These are phyloP conservation scores for Girardia tigrina DNA, from an alignment of 2,888 invertebrate genomes.

Conservation along the genomic window DNA sequence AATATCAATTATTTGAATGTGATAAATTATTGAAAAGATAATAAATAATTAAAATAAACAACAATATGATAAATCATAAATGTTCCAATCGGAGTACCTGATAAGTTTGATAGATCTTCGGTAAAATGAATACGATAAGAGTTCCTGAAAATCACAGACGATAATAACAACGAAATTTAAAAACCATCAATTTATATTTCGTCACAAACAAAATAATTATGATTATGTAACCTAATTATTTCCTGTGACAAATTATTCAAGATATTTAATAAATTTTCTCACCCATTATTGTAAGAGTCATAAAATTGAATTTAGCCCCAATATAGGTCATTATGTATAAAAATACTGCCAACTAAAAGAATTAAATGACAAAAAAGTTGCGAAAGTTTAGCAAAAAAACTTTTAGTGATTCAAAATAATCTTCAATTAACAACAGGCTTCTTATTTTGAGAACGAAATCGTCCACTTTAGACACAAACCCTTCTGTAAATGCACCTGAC, in stretches of 20 bases:
- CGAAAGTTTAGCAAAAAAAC: neutral
- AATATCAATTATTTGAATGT: no score
- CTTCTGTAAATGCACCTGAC: neutral
- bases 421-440: slow-evolving; percentile 10
- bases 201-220: neutral
- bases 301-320: slow-evolving; percentile 34
- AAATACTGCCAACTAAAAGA: slow-evolving; percentile 26
- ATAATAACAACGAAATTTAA: neutral
- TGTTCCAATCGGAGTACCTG: no score
- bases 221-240: neutral
- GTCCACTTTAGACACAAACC: neutral
- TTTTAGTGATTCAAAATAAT: slow-evolving; percentile 8
- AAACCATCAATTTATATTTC: neutral
- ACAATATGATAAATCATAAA: no score
- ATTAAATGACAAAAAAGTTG: neutral
- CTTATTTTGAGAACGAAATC: neutral
- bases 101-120: neutral
- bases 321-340: slow-evolving; percentile 34
- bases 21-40: no score
- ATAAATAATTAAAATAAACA: no score
- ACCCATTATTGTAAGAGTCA: slow-evolving; percentile 34
- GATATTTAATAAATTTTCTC: neutral
- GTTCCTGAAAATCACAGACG: no score
- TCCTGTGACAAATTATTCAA: neutral
- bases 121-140: neutral